A percentile compares a stretch with the other conserved stretches of the same genome.
Evolutionary conservation across 2,113 vertebrate genomes (phyloP).

Genomic region (Etheostoma spectabile): DNA sequence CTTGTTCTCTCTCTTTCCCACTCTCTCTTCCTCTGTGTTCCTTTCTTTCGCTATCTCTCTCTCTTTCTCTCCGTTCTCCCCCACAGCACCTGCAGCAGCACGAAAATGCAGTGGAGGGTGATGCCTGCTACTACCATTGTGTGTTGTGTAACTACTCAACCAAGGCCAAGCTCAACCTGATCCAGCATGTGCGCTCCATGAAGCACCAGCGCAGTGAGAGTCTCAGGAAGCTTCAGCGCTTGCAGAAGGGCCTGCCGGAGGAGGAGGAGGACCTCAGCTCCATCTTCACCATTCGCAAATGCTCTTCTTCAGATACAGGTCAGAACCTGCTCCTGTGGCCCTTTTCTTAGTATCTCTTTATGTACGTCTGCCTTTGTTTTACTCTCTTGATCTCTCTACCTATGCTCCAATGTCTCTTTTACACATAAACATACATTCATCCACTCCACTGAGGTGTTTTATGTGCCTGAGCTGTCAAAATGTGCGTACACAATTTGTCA

Average conservation of each 20-base stretch:
- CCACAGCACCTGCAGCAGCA: constrained; percentile 97
- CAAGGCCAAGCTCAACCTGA: constrained; percentile 99
- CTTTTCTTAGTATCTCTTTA: not conserved
- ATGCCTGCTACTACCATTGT: constrained; percentile 98
- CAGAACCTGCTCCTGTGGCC: constrained; percentile 71
- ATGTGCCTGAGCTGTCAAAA: not conserved
- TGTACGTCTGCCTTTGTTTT: not conserved
- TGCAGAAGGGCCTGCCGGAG: constrained; percentile 97
- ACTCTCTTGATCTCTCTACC: not conserved
- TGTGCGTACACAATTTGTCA: not conserved
- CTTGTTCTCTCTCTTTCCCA: constrained; percentile 59
- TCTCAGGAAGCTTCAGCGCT: constrained; percentile 94
- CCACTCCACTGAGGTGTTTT: not conserved
- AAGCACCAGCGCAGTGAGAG: constrained; percentile 98
- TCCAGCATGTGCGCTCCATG: constrained; percentile 98
- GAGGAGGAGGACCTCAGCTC: constrained; percentile 94
- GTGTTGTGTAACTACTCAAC: constrained; percentile 97
- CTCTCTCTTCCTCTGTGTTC: constrained; percentile 33
- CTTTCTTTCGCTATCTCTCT: constrained; percentile 29
- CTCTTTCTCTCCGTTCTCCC: constrained; percentile 51
- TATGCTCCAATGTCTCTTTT: not conserved
- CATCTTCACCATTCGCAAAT: constrained; percentile 97
- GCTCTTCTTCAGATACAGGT: constrained; percentile 92
- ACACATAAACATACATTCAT: constrained; percentile 19
- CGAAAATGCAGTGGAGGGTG: constrained; percentile 93